Percentiles rank a stretch among this genome's conserved stretches.
Evolutionary conservation across 2,113 vertebrate genomes (phyloP).

Genomic region (Semicossyphus pulcher): DNA sequence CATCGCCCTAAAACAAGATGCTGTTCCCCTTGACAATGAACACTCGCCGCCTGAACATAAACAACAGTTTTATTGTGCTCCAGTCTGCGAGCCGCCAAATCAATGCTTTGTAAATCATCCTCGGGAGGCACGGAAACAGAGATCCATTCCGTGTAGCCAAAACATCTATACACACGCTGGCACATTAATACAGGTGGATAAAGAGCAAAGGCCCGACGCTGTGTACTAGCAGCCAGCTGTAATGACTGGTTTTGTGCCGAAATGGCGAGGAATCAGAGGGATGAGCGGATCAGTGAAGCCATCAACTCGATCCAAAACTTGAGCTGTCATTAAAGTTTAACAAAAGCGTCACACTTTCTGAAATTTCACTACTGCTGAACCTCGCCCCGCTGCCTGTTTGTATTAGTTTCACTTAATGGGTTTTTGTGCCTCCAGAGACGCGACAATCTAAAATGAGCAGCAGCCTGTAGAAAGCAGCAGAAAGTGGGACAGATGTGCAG

Average conservation of each 20-base stretch:
- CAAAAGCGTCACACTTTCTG: constrained; percentile 30
- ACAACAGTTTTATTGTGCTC: constrained; percentile 75
- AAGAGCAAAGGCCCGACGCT: constrained; percentile 19
- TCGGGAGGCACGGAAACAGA: constrained; percentile 41
- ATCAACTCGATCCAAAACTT: constrained; percentile 34
- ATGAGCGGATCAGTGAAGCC: constrained; percentile 29
- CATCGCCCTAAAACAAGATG: constrained; percentile 70
- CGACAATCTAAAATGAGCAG: constrained; percentile 55
- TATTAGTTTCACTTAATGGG: constrained; percentile 65
- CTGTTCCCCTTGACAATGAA: constrained; percentile 63
- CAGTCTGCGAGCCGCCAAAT: constrained; percentile 54
- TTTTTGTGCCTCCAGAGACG: constrained; percentile 57
- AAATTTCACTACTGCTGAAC: constrained; percentile 34
- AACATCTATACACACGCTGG: constrained; percentile 37
- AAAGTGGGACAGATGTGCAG: constrained; percentile 71
- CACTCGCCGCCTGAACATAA: constrained; percentile 59
- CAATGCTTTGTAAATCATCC: constrained; percentile 74
- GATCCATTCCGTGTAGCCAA: constrained; percentile 21
- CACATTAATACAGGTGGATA: constrained; percentile 54
- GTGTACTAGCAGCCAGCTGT: constrained; percentile 9
- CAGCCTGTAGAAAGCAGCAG: constrained; percentile 35
- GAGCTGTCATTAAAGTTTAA: constrained; percentile 55
- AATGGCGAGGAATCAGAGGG: constrained; percentile 12
- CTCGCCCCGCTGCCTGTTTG: constrained; percentile 56
- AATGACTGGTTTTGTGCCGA: constrained; percentile 29